Evolutionary conservation across 2,113 vertebrate species (phyloP).

Genomic region (Terrapene triunguis): DNA sequence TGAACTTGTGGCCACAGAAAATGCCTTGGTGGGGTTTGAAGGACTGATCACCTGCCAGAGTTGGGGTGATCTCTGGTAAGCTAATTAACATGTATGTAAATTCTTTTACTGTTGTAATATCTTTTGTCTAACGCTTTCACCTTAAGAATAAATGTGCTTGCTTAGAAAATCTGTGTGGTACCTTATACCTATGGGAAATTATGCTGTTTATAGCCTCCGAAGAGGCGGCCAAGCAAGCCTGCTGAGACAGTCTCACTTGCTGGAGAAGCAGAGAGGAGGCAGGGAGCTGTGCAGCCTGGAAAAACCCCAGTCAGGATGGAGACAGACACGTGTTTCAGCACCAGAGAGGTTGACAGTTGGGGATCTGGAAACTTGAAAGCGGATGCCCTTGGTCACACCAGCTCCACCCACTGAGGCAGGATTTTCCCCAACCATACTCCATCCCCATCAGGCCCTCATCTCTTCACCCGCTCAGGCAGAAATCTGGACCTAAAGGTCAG

Average conservation of each 20-base stretch:
- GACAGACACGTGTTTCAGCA: not conserved
- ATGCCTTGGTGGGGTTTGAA: not conserved
- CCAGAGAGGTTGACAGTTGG: not conserved
- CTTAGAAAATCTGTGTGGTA: not conserved
- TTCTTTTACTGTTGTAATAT: too few species aligned
- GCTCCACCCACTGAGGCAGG: not conserved
- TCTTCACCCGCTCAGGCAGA: fast-evolving
- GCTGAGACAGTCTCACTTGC: too few species aligned
- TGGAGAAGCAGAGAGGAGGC: not conserved
- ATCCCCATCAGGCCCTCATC: fast-evolving
- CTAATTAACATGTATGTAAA: too few species aligned
- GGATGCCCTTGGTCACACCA: too few species aligned
- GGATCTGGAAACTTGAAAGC: not conserved
- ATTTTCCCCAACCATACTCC: not conserved
- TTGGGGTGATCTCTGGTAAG: too few species aligned
- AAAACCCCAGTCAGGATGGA: not conserved
- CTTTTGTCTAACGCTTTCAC: not conserved
- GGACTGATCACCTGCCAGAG: not conserved
- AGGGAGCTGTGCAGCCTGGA: not conserved
- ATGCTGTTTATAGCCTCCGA: not conserved
- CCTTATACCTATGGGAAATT: not conserved
- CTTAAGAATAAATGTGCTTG: not conserved
- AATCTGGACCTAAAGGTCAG: not conserved
- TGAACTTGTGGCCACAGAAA: not conserved
- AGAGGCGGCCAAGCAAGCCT: not conserved